Evolutionary conservation across 2,113 vertebrate genomes (phyloP), one percentile per base, ranked within the genome.

Genomic region (Circaetus gallicus): DNA sequence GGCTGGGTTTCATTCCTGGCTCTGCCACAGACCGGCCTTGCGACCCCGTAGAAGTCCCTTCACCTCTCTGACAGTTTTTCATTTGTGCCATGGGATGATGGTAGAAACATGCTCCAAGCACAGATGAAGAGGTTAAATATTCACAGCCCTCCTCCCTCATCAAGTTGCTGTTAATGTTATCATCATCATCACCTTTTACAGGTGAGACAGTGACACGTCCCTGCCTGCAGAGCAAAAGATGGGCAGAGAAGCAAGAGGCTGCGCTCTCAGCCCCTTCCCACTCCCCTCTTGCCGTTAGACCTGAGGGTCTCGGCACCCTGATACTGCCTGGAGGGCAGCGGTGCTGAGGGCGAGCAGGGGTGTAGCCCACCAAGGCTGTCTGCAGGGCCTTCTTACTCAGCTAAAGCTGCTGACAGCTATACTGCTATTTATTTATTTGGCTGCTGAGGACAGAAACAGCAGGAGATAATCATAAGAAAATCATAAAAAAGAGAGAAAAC

Each of bases 401-500:
- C 93, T 96, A 40, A 93, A 88, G 77, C 85, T 90, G 72, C 85
- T 93, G 93, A 93, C 91, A 97, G 93, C 86, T 90, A 74, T 78
- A 82, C 73, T 89, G 81, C 88, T 94, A 93, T 97, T 97, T 96
- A 95, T 97, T 96, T 97, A 95, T 97, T 97, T 97, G 87, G 74
- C 95, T 96, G 86, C 87, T 66, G 91, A 94, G 91, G 80, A 93
- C 80, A 97, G 95, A 96, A 90, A 90, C 97, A 97, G 95, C 94
- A 80, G 96, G 97, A 97, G 96, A 97, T 97, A 95, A 97, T 97
- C 81, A 95, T 97, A 97, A 96, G 95, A 95, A 97, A 97, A 97
- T 96, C 80, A 94, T 96, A 96, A 96, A 97, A 95, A 94, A 95
- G 89, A 91, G 74, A 62, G 82, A 92, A 95, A 97, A 91, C 93